Evolutionary conservation across 2,113 vertebrate genomes (phyloP).

Genomic region (Pungitius pungitius): DNA sequence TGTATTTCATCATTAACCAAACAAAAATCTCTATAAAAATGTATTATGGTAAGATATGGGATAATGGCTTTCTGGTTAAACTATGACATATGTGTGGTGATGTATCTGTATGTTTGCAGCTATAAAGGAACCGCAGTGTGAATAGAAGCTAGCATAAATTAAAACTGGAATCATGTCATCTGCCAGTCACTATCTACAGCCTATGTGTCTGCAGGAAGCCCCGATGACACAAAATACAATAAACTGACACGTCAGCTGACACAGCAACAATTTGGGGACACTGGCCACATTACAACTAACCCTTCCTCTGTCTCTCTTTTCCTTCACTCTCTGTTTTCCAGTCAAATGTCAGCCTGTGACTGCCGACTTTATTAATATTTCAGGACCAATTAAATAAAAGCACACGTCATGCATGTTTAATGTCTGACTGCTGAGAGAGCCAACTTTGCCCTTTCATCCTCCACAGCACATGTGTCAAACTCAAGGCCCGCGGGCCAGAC

Average conservation of each 20-base stretch:
- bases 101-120: not conserved
- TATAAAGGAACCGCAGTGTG: not conserved
- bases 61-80: not conserved
- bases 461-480: too few species aligned
- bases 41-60: not conserved
- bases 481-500: too few species aligned
- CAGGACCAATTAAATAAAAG: conserved; percentile 82
- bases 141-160: conserved; percentile 10
- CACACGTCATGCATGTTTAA: conserved; percentile 81
- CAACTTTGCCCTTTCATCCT: conserved; percentile 52
- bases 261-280: conserved; percentile 35
- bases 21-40: not conserved
- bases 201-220: conserved; percentile 16
- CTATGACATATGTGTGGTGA: not conserved
- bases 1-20: not conserved
- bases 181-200: conserved; percentile 23
- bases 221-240: conserved; percentile 20
- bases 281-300: conserved; percentile 29
- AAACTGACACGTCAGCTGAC: conserved; percentile 36
- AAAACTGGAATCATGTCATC: conserved; percentile 15
- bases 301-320: not conserved
- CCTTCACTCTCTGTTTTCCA: conserved; percentile 31
- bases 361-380: conserved; percentile 79
- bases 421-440: conserved; percentile 61
- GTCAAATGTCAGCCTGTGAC: conserved; percentile 78